Percentiles rank a stretch among this genome's conserved stretches.
Evolutionary conservation across 2,888 invertebrate species (phyloP).

Genomic region (Tenthredo livida): DNA sequence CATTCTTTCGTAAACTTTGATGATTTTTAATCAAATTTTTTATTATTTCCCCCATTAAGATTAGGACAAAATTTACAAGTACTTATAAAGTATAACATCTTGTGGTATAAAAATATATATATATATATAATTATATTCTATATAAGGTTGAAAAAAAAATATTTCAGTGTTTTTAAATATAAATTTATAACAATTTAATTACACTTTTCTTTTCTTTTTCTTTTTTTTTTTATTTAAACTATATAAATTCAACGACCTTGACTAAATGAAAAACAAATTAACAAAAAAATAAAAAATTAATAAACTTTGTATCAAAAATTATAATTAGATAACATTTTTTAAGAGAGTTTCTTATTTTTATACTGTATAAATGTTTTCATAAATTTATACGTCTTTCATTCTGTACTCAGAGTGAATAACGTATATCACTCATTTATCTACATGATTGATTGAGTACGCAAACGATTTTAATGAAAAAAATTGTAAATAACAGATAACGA

Average conservation of each 20-base stretch:
- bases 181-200: neutral
- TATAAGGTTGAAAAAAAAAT: neutral
- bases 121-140: neutral
- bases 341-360: neutral
- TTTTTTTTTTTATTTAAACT: neutral
- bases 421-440: neutral
- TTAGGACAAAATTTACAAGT: neutral
- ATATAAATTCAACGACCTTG: neutral
- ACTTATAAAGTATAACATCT: constrained; percentile 33
- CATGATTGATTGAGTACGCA: neutral
- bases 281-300: neutral
- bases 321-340: neutral
- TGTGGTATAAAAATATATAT: constrained; percentile 22
- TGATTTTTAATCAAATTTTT: neutral
- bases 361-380: neutral
- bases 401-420: neutral
- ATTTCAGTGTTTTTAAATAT: neutral
- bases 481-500: constrained; percentile 17
- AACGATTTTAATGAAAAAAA: neutral
- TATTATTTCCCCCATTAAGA: neutral
- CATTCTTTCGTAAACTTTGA: neutral
- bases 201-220: neutral
- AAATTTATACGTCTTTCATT: neutral
- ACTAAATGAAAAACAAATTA: neutral
- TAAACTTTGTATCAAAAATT: neutral